Evolutionary conservation across 2,888 invertebrate species (phyloP).

Genomic region (Bembecia ichneumoniformis): DNA sequence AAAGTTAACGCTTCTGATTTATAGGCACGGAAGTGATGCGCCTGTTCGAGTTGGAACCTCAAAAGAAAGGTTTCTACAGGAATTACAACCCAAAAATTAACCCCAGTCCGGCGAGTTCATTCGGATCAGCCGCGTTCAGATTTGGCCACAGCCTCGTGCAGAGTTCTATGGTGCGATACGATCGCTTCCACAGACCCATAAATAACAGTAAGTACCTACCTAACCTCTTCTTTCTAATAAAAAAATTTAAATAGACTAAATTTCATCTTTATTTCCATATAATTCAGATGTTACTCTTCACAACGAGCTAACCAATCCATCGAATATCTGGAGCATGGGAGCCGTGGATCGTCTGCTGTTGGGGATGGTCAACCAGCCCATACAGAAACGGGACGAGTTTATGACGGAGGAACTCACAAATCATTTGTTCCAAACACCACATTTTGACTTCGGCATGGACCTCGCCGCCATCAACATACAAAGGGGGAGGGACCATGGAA

Average conservation of each 20-base stretch:
- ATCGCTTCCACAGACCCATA: constrained; percentile 77
- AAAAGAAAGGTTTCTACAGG: constrained; percentile 77
- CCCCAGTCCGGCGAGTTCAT: constrained; percentile 83
- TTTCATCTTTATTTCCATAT: not conserved
- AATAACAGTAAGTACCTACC: constrained; percentile 76
- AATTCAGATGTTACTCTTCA: constrained; percentile 83
- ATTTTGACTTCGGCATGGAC: constrained; percentile 85
- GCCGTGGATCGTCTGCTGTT: constrained; percentile 84
- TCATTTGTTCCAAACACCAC: constrained; percentile 83
- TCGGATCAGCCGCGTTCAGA: constrained; percentile 86
- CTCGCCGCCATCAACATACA: constrained; percentile 91
- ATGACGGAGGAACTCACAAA: constrained; percentile 86
- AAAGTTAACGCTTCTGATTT: not conserved
- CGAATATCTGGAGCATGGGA: constrained; percentile 82
- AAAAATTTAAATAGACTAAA: not conserved
- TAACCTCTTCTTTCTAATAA: constrained; percentile 1
- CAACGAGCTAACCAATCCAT: constrained; percentile 79
- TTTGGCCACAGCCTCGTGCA: constrained; percentile 92
- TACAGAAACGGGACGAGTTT: constrained; percentile 86
- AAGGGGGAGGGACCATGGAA: constrained; percentile 87
- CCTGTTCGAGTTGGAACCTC: constrained; percentile 80
- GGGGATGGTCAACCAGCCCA: constrained; percentile 82
- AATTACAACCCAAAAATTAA: constrained; percentile 80
- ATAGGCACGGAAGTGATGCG: constrained; percentile 80
- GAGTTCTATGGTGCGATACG: constrained; percentile 80